Evolutionary conservation across 1,140 invertebrate species (phyloP), one percentile per base, ranked within the genome.

Genomic region (Lucilia sericata): DNA sequence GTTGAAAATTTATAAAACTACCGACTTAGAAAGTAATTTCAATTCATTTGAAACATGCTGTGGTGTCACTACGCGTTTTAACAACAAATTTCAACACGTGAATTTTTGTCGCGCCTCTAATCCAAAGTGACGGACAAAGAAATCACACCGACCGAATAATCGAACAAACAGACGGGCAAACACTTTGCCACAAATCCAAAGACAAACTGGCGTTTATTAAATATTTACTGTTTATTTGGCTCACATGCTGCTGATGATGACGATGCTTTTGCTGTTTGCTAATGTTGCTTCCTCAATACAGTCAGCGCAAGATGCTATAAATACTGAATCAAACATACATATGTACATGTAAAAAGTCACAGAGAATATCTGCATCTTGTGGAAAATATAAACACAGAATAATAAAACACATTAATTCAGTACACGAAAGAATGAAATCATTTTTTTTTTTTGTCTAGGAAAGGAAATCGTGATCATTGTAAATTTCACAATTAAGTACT

Each of bases 111-210:
- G 2, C 42, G 65, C 65, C 5, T 21, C n/a, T 12, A 70, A 70
- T 21, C 0, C 8, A 7, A 70, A n/a, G 65, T n/a, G n/a, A 21
- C 21, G 21, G 3, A 70, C 42, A 4, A 42, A 42, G n/a, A 49
- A 49, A 21, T 47, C 75, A n/a, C 17, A 19, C 21, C 36, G 75
- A 19, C 36, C 65, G 65, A 14, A 80, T 42, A 47, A 78, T 36
- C 13, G 34, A n/a, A 47, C 36, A 49, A 70, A 76, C 30, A 9
- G 12, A 80, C 42, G 9, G 8, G 2, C 42, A 80, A 21, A 49
- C 76, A 80, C 47, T 51, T 80, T 49, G 76, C 21, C n/a, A 80
- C 76, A 51, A 49, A 80, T 80, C 42, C 76, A 49, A 80, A 13
- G 42, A 49, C 42, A 80, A 49, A 80, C 76, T 80, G 76, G 21